phyloP scores from a whole-genome alignment of 2,888 invertebrate species.

The Hemaris fuciformis region DNA sequence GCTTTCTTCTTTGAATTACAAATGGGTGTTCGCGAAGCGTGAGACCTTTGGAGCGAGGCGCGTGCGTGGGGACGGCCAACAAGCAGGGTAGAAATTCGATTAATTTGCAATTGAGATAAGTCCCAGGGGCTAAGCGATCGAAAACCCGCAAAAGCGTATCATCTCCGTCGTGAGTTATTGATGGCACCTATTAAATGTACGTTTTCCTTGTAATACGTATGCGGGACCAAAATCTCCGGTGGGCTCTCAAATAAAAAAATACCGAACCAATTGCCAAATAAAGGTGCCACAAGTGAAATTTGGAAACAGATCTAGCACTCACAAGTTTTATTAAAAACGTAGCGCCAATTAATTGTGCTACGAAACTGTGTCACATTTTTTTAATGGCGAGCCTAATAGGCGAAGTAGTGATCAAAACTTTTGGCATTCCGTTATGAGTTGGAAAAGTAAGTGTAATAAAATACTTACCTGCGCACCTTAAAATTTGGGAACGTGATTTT shows the following conservation, averaged over 20 bases:
- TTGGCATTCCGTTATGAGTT: constrained; percentile 41
- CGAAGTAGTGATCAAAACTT: constrained; percentile 40
- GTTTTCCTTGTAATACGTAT: constrained; percentile 62
- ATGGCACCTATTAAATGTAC: constrained; percentile 80
- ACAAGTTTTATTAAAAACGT: not conserved
- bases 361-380: too few species aligned
- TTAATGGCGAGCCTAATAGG: constrained; percentile 12
- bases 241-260: constrained; percentile 73
- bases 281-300: constrained; percentile 60
- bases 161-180: constrained; percentile 76
- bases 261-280: constrained; percentile 69
- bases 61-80: constrained; percentile 50
- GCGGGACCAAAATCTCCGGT: constrained; percentile 49
- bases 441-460: constrained; percentile 47
- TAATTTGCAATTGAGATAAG: constrained; percentile 79
- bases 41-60: constrained; percentile 31
- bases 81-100: constrained; percentile 68
- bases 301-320: constrained; percentile 22
- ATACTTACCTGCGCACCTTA: constrained; percentile 45
- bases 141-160: constrained; percentile 68
- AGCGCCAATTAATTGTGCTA: not conserved
- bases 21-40: constrained; percentile 46
- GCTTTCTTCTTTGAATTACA: constrained; percentile 66
- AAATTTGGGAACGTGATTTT: constrained; percentile 49
- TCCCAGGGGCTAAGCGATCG: constrained; percentile 61